A percentile compares a stretch with the other conserved stretches of the same genome.
phyloP scores from a whole-genome alignment of 2,797 vertebrate genomes.

The Apodemus agrarius region DNA sequence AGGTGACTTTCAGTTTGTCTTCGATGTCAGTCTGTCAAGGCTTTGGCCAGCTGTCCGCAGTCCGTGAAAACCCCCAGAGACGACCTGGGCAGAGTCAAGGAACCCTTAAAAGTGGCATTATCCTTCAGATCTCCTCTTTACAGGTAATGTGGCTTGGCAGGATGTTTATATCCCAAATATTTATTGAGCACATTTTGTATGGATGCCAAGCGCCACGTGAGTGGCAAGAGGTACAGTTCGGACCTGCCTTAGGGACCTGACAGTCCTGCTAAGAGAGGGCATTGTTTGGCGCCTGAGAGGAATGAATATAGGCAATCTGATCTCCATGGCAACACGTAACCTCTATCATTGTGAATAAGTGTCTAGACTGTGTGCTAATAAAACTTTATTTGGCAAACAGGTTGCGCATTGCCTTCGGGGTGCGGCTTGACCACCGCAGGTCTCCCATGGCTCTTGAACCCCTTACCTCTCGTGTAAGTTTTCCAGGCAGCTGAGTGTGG shows the following conservation, averaged over 20 bases:
- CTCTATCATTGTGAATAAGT: not conserved
- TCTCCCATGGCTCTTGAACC: not conserved
- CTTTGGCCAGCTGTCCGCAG: rapidly evolving
- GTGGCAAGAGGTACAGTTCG: not conserved
- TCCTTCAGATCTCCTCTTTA: not conserved
- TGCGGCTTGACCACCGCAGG: not conserved
- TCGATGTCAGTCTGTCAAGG: rapidly evolving
- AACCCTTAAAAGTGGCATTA: not conserved
- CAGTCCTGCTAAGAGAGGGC: not conserved
- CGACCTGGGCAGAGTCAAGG: not conserved
- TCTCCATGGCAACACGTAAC: not conserved
- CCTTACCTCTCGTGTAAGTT: not conserved
- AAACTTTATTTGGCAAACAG: constrained; percentile 50
- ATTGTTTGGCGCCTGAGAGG: not conserved
- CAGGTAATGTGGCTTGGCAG: not conserved
- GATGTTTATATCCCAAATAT: not conserved
- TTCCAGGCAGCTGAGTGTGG: not conserved
- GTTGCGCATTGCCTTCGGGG: not conserved
- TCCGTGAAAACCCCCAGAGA: rapidly evolving
- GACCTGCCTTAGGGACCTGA: not conserved
- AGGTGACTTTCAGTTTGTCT: not conserved
- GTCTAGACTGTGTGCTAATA: not conserved
- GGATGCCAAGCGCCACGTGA: not conserved
- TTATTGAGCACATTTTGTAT: not conserved
- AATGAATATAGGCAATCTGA: not conserved